Conservation (phyloP, 2,888 invertebrate genomes). For the Rutpela maculata region DNA sequence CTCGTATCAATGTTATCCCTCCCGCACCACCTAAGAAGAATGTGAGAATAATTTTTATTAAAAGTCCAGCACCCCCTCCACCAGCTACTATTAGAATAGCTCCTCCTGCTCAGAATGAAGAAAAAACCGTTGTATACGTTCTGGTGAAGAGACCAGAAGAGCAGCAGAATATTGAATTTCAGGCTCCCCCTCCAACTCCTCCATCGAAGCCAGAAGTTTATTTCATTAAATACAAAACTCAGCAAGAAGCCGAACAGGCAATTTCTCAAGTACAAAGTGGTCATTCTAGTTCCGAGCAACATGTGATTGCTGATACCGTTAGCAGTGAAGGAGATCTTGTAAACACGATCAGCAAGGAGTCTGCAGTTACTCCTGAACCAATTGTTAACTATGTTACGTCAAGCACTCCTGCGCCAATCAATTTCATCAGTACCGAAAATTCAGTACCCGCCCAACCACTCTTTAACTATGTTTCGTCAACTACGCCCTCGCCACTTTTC, state of each 20-base stretch:
- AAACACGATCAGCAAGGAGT: conserved; percentile 8
- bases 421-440: not conserved
- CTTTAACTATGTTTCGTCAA: conserved; percentile 2
- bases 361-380: conserved; percentile 6
- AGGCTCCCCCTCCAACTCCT: conserved; percentile 85
- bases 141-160: conserved; percentile 76
- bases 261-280: conserved; percentile 59
- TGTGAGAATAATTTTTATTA: conserved; percentile 74
- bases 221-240: conserved; percentile 90
- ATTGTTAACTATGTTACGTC: conserved; percentile 26
- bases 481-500: conserved; percentile 9
- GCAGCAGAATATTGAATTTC: conserved; percentile 77
- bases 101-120: conserved; percentile 57
- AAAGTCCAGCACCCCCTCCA: conserved; percentile 67
- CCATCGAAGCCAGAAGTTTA: conserved; percentile 93
- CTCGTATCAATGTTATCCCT: conserved; percentile 58
- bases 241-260: conserved; percentile 75
- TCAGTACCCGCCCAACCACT: not conserved
- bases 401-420: not conserved
- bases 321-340: conserved; percentile 15
- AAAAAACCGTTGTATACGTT: conserved; percentile 71
- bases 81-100: conserved; percentile 62
- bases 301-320: conserved; percentile 24
- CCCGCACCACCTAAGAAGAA: conserved; percentile 70
- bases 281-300: conserved; percentile 40